Base-by-base conservation (phyloP, 2,888 invertebrate species). In the Drosophila limbata region DNA sequence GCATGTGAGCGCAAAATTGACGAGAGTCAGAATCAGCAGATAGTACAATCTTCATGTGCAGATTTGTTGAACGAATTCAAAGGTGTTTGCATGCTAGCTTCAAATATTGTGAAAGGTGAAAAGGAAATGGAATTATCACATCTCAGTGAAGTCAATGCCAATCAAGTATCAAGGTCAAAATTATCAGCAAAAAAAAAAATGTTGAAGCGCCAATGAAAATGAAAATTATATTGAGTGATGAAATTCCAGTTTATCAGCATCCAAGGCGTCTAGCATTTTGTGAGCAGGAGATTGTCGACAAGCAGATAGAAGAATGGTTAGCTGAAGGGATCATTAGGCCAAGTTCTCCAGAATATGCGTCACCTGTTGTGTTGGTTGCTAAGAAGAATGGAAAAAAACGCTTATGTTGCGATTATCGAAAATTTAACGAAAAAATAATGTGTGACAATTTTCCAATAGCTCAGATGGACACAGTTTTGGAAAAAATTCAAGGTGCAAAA, bases 231-330 rank as follows among this genome's bases (percentile, higher is more conserved):
- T 39, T 39, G 5, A 25, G 25, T 25, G 25, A 25, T 15, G 37
- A 57, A 25, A 25, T 52, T 11, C 55, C 55, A 25, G 19, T 52
- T 17, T 61, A 15, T 39, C 61, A 61, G 21, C 53, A 67, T 51
- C 48, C 50, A 9, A 33, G 42, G 3, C 33, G 66, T 21, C 25
- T 59, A 3, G 42, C 31, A 4, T 13, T 19, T 15, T 44, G 21
- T 5, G 55, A 50, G 28, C 35, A 55, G 13, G 19, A 42, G 19
- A 19, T 42, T 8, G 42, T 47, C 0, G 35, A 63, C 9, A 39
- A 68, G 3, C n/a, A 63, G n/a, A 35, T 63, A 3, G 4, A 51
- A n/a, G 39, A 55, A 11, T 57, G 51, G 61, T 15, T 67, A 15
- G 31, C 8, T 3, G 31, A 62, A 19, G 31, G 17, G 1, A 62